Conservation (phyloP, 2,113 vertebrate genomes). For the Megaceryle torquata region DNA sequence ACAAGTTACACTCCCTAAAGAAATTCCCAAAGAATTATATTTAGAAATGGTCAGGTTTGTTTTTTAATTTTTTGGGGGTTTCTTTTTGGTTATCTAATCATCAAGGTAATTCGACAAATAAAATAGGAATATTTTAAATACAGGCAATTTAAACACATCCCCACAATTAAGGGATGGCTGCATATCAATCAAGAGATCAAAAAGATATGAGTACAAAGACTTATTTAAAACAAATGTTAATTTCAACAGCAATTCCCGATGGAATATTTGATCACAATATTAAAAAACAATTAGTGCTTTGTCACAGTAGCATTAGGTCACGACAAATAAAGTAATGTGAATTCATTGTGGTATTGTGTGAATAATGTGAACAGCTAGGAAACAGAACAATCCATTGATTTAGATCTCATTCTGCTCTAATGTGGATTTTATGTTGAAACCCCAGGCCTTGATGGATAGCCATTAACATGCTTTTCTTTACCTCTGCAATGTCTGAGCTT, state of each 20-base stretch:
- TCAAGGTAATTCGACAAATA: neutral
- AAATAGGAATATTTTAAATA: neutral
- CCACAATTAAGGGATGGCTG: neutral
- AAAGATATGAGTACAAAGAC: neutral
- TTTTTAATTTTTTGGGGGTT: neutral
- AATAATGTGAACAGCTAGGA: conserved; percentile 1
- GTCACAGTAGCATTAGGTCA: neutral
- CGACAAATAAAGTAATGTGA: conserved; percentile 17
- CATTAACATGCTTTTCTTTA: neutral
- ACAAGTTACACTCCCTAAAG: neutral
- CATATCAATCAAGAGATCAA: conserved; percentile 26
- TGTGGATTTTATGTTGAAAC: conserved; percentile 29
- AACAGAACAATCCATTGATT: conserved; percentile 25
- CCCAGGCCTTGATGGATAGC: neutral
- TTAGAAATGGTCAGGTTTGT: neutral
- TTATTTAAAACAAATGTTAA: conserved; percentile 14
- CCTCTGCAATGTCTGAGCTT: neutral
- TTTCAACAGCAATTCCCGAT: neutral
- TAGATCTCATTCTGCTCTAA: conserved; percentile 27
- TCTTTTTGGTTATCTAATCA: neutral
- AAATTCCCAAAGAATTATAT: neutral
- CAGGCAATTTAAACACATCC: neutral
- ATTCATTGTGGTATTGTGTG: neutral
- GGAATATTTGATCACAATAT: conserved; percentile 19
- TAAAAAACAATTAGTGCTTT: conserved; percentile 20